Base-by-base conservation (phyloP, 2,113 vertebrate genomes). In the Microcebus ravelobensis region DNA sequence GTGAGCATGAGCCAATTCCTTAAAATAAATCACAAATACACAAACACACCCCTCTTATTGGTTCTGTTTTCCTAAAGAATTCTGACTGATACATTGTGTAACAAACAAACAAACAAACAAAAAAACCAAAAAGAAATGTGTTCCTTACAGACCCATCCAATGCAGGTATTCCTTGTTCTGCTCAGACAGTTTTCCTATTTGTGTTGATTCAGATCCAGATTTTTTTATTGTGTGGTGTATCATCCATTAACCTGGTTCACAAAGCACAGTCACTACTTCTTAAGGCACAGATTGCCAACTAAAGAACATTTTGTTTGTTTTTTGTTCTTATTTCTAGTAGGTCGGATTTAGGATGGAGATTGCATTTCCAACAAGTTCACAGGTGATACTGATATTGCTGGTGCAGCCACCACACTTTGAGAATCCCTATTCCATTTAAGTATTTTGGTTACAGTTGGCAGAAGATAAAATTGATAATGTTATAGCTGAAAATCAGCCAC, bases 41-140 rank as follows among this genome's bases (percentile, higher is more conserved):
- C 5, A 63, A 52, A 82, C 13, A 65, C 14, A 57, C 0, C 0
- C 1, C 0, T 29, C 10, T 20, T 90, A 14, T 18, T 36, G 29
- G 8, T 57, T 81, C 15, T 77, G 18, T 61, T 83, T 92, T 52
- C 27, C 15, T 88, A 5, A 29, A 71, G 23, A 82, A 90, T 1
- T 27, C 3, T 68, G 25, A 63, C 14, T 2, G 23, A 34, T 20
- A 31, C 21, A 25, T 3, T 45, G 1, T n/a, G 0, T 94, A 91
- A 34, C 15, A 57, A 76, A 45, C 42, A 45, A 42, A 42, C 42
- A 42, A 42, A 42, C 42, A 42, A 50, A 50, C 11, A 50, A 50
- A 12, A 55, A 48, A n/a, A 5, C 15, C 29, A 84, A 42, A 65
- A 45, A 67, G 15, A 45, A 34, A 71, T 71, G 31, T 23, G 2